Conservation (phyloP, 2,888 invertebrate genomes). For the Perizoma affinitatum region DNA sequence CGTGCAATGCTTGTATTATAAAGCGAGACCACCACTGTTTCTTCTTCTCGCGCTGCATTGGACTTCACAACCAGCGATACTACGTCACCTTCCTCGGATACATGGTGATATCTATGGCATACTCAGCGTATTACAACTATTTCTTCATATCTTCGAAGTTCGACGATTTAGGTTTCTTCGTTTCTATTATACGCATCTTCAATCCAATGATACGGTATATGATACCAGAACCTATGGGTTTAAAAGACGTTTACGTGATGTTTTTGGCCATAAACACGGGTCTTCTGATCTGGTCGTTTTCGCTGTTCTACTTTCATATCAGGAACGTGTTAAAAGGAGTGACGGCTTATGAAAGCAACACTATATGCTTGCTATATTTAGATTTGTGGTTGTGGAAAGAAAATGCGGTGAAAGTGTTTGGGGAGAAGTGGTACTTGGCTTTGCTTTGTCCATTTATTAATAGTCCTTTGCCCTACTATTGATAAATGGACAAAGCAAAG, state of each 20-base stretch:
- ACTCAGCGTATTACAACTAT: conserved; percentile 87
- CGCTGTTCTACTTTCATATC: conserved; percentile 60
- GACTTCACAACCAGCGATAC: conserved; percentile 91
- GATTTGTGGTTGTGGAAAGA: conserved; percentile 86
- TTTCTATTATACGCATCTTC: conserved; percentile 48
- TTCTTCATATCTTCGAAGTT: conserved; percentile 82
- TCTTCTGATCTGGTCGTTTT: conserved; percentile 51
- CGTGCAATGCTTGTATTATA: conserved; percentile 91
- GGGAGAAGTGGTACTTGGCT: conserved; percentile 74
- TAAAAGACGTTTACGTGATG: conserved; percentile 53
- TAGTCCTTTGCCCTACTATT: conserved; percentile 49
- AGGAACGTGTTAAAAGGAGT: conserved; percentile 79
- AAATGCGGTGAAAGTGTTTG: conserved; percentile 89
- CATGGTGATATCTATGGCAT: conserved; percentile 86
- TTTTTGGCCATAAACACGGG: conserved; percentile 52
- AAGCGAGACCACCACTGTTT: conserved; percentile 93
- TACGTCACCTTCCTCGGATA: conserved; percentile 90
- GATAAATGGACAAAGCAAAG: too few relatives aligned
- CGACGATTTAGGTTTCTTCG: conserved; percentile 43
- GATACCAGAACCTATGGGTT: conserved; percentile 43
- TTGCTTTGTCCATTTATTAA: conserved; percentile 57
- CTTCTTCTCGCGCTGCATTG: conserved; percentile 93
- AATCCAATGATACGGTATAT: conserved; percentile 53
- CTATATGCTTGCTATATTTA: conserved; percentile 51
- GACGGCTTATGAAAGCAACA: conserved; percentile 74